Percentiles rank a stretch among this genome's conserved stretches.
Conservation (phyloP, 2,888 invertebrate species). For the Drosophila testacea region DNA sequence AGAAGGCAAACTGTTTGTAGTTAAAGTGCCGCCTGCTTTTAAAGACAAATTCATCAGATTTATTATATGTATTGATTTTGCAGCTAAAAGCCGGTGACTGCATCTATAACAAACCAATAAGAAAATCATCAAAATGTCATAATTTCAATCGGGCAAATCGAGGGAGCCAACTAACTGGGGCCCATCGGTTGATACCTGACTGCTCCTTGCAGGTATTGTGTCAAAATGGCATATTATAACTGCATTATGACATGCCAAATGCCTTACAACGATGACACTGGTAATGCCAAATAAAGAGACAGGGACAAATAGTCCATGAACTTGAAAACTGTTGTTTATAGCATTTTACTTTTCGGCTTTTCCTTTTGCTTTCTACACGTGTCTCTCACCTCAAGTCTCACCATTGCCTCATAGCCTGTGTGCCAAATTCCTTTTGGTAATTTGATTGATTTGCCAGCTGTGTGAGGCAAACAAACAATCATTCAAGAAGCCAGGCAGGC, state of each 20-base stretch:
- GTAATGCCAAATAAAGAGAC: constrained; percentile 27
- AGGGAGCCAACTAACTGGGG: constrained; percentile 20
- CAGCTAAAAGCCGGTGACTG: constrained; percentile 32
- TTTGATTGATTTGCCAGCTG: constrained; percentile 76
- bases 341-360: constrained; percentile 30
- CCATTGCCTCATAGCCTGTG: constrained; percentile 12
- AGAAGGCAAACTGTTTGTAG: constrained; percentile 3
- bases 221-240: constrained; percentile 76
- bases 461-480: constrained; percentile 9
- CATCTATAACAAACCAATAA: constrained; percentile 80
- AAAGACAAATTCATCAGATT: constrained; percentile 18
- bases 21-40: constrained; percentile 51
- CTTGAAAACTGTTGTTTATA: constrained; percentile 58
- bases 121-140: constrained; percentile 84
- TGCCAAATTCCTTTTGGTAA: constrained; percentile 62
- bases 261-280: constrained; percentile 38
- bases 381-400: background rate
- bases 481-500: constrained; percentile 1
- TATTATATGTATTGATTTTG: constrained; percentile 52
- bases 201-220: constrained; percentile 41
- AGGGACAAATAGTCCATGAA: constrained; percentile 51
- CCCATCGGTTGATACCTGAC: constrained; percentile 12
- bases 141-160: constrained; percentile 72
- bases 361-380: constrained; percentile 33
- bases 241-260: constrained; percentile 80